These are phyloP conservation scores for Scolopax rusticola DNA, from an alignment of 2,797 vertebrate species.

Conservation along the genomic window DNA sequence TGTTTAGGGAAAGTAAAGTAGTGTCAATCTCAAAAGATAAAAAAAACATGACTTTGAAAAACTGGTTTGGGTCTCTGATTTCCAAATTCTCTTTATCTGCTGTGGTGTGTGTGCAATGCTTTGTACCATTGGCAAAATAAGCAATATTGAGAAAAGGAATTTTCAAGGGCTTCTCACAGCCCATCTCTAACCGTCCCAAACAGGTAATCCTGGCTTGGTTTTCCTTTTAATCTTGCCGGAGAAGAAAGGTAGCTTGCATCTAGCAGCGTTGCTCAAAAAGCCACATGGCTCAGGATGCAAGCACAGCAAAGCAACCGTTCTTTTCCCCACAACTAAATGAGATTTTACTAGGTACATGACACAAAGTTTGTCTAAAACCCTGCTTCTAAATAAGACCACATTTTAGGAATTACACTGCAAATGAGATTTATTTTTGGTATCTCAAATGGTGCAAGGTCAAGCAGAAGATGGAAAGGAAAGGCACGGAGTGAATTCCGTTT, in stretches of 20 bases:
- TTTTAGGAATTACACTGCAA: not conserved
- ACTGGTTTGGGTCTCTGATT: not conserved
- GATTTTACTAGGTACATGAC: not conserved
- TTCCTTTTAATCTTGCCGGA: constrained; percentile 21
- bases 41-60: not conserved
- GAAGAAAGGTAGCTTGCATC: constrained; percentile 17
- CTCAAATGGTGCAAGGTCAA: not conserved
- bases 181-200: constrained; percentile 16
- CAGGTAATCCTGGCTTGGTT: not conserved
- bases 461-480: not conserved
- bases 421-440: not conserved
- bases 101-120: not conserved
- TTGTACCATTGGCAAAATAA: not conserved
- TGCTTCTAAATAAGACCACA: not conserved
- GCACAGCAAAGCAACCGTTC: not conserved
- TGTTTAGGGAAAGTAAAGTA: not conserved
- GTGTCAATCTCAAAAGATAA: not conserved
- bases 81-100: not conserved
- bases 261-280: not conserved
- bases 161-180: constrained; percentile 42
- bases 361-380: not conserved
- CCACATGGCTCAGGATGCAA: not conserved
- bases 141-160: not conserved
- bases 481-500: not conserved
- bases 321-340: not conserved